Base-by-base conservation (phyloP, 2,113 vertebrate genomes). In the Ceuthmochares aereus region DNA sequence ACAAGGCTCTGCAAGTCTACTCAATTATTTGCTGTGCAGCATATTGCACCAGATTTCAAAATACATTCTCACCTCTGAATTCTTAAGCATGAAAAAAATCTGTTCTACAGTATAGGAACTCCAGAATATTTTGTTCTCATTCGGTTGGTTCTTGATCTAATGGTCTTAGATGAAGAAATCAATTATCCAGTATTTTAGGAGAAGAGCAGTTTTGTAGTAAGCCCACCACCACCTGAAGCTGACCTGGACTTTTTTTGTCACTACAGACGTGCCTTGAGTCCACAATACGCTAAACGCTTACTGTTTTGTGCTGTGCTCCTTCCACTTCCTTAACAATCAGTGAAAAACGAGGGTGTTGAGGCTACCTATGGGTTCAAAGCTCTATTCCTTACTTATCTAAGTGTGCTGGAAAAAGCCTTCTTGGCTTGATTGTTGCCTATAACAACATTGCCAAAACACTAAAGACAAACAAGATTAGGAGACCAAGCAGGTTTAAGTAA, bases 401-500 rank as follows among this genome's bases (percentile, higher is more conserved):
- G 27, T 6, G 10, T 36, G 52, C 68, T 81, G 77, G 74, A 64
- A 93, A 94, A 76, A 84, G 29, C 10, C 20, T 58, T 84, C 55
- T 59, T 73, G 56, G n/a, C 20, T 75, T 37, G 79, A 74, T 23
- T 89, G 76, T n/a, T 82, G 60, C 66, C 49, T 64, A 2, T 67
- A 85, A 90, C 80, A 76, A 26, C 27, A 75, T 21, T 0, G 6
- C 69, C 87, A 68, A 90, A 93, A 95, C 60, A 81, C 22, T 40
- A 37, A 82, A 83, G n/a, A 36, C 26, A 79, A 92, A 82, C 67
- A 87, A 73, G 92, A 78, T 91, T 54, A 85, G 83, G 81, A 97
- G 81, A 94, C 70, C 81, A 51, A 8, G 60, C 18, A 15, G 49
- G 91, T 93, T 89, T 98, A 96, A 93, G 96, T 97, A 98, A 97